Evolutionary conservation across 2,113 vertebrate species (phyloP), one percentile per base, ranked within the genome.

Genomic region (Cavia aperea): DNA sequence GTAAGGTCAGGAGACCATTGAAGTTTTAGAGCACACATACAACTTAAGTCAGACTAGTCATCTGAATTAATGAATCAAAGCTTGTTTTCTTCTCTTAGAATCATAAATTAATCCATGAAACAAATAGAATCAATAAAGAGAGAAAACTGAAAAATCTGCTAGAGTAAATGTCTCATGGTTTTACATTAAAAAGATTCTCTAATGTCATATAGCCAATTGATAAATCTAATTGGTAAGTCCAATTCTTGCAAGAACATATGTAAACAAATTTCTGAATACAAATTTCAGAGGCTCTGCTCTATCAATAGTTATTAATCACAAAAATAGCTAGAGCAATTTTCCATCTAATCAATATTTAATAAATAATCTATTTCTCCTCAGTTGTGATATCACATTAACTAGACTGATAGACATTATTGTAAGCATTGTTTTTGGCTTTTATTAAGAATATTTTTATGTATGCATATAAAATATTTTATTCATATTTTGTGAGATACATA

Each of bases 11-110:
- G 81, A 90, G 49, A 84, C 95, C 90, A 93, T 82, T 95, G 84
- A 95, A 93, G 92, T 96, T 97, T 96, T 70, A 92, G 77, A 91
- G 81, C 92, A 93, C n/a, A 89, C 33, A 88, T 96, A 82, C 91
- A 95, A 58, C 88, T 93, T 95, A 85, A 88, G 96, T 95, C 87
- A 95, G 93, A 93, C 26, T 82, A 93, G 94, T 95, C 62, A 91
- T 92, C 66, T 92, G 75, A 88, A 49, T 86, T 96, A 94, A 90
- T 24, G 13, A 78, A 68, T 93, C 85, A 60, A 82, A 70, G 62
- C 58, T 94, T 81, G 66, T 90, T 94, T 92, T 63, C 13, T 84
- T 60, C n/a, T 82, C 93, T 89, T 90, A 75, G 81, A 94, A 92
- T 94, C 94, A 89, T 31, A 73, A 94, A 24, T 86, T n/a, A 94